These are phyloP conservation scores for Megaceryle alcyon DNA, from an alignment of 2,797 vertebrate genomes.

Conservation along the genomic window DNA sequence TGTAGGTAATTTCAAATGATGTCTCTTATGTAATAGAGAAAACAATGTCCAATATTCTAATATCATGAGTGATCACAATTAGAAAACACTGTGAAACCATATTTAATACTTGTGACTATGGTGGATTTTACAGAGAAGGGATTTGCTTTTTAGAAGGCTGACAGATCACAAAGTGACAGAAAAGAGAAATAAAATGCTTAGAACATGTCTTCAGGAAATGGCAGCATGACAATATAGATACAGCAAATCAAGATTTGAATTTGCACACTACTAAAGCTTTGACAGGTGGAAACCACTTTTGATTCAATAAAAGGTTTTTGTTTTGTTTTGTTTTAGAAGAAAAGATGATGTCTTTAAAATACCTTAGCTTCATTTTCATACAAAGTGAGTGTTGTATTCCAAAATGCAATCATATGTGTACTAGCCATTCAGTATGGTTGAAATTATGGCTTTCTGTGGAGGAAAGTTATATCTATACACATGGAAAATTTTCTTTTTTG, in stretches of 20 bases:
- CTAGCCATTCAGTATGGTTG: neutral
- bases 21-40: too few relatives aligned
- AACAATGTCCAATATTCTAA: neutral
- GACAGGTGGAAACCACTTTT: neutral
- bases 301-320: neutral
- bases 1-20: neutral
- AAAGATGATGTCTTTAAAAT: neutral
- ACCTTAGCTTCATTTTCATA: neutral
- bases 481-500: neutral
- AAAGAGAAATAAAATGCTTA: neutral
- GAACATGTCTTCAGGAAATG: neutral
- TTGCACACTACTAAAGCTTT: neutral
- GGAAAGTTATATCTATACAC: neutral
- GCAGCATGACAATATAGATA: neutral
- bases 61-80: neutral
- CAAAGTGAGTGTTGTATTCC: neutral
- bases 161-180: neutral
- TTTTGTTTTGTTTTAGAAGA: neutral
- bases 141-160: neutral
- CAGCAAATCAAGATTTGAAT: neutral
- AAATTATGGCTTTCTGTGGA: neutral
- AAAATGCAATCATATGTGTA: neutral
- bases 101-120: neutral
- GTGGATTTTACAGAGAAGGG: neutral
- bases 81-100: neutral